phyloP scores from a whole-genome alignment of 2,797 vertebrate species.

The Sus cebifrons region DNA sequence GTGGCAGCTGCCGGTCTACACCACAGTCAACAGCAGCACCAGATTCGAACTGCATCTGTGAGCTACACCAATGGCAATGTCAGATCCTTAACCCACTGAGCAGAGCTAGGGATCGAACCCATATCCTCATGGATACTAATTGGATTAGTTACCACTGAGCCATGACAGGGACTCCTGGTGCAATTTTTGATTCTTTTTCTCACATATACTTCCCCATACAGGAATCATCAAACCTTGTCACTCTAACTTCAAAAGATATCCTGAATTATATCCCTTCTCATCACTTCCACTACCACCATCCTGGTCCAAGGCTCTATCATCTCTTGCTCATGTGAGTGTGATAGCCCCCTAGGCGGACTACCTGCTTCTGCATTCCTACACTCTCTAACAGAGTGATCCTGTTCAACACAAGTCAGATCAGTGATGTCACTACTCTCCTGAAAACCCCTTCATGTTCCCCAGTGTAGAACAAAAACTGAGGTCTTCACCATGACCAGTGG shows the following conservation, averaged over 20 bases:
- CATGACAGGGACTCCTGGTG: not conserved
- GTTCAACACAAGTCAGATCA: not conserved
- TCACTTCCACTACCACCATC: not conserved
- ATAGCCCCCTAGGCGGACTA: not conserved
- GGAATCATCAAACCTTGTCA: not conserved
- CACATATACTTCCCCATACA: not conserved
- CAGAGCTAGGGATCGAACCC: too few relatives aligned
- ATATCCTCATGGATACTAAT: too few relatives aligned
- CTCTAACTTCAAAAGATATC: constrained; percentile 34
- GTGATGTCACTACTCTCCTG: not conserved
- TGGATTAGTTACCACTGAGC: too few relatives aligned
- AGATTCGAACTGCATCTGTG: too few relatives aligned
- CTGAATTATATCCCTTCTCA: constrained; percentile 34
- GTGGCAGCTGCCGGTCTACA: too few relatives aligned
- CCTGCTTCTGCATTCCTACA: not conserved
- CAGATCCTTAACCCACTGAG: too few relatives aligned
- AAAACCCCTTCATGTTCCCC: not conserved
- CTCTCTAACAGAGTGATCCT: constrained; percentile 21
- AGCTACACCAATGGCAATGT: too few relatives aligned
- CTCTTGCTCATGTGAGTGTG: not conserved
- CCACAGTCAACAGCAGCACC: too few relatives aligned
- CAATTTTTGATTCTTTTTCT: constrained; percentile 8
- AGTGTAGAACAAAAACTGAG: not conserved
- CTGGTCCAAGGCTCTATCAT: not conserved
- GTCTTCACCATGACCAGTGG: not conserved